These are phyloP conservation scores for Drosophila dives DNA, from an alignment of 2,888 invertebrate species.

Conservation along the genomic window DNA sequence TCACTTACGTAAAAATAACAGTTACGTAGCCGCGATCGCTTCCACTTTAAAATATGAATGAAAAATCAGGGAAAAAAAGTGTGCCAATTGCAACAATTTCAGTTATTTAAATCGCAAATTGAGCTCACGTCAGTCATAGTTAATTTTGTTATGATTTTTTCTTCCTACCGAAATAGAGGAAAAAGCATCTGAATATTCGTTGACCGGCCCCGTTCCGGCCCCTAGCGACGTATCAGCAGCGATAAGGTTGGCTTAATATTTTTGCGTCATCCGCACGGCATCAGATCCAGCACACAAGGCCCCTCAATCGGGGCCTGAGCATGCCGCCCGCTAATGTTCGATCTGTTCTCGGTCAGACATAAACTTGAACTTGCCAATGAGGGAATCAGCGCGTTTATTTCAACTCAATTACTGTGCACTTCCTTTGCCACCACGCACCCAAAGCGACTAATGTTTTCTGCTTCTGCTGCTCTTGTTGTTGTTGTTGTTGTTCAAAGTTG, in stretches of 20 bases:
- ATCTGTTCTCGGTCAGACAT: slow-evolving; percentile 2
- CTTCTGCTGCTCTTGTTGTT: not conserved
- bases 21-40: slow-evolving; percentile 8
- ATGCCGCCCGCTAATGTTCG: slow-evolving; percentile 56
- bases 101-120: slow-evolving; percentile 58
- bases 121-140: slow-evolving; percentile 57
- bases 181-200: slow-evolving; percentile 56
- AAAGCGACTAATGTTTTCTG: not conserved
- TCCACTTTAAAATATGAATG: slow-evolving; percentile 9
- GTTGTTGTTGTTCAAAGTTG: slow-evolving; percentile 2
- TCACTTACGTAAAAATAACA: slow-evolving; percentile 15
- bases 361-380: slow-evolving; percentile 53
- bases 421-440: not conserved
- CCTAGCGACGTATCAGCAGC: slow-evolving; percentile 26
- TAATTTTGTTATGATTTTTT: slow-evolving; percentile 7
- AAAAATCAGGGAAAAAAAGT: slow-evolving; percentile 2
- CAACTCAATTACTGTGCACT: not conserved
- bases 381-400: not conserved
- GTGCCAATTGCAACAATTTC: slow-evolving; percentile 12
- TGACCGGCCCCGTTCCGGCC: slow-evolving; percentile 58
- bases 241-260: slow-evolving; percentile 70
- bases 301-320: slow-evolving; percentile 77
- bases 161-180: slow-evolving; percentile 55
- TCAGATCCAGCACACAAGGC: slow-evolving; percentile 42
- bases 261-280: slow-evolving; percentile 44